Conservation (phyloP, 30 jellyfish, hydroid and myxozoan species). For the Aurelia sp. region DNA sequence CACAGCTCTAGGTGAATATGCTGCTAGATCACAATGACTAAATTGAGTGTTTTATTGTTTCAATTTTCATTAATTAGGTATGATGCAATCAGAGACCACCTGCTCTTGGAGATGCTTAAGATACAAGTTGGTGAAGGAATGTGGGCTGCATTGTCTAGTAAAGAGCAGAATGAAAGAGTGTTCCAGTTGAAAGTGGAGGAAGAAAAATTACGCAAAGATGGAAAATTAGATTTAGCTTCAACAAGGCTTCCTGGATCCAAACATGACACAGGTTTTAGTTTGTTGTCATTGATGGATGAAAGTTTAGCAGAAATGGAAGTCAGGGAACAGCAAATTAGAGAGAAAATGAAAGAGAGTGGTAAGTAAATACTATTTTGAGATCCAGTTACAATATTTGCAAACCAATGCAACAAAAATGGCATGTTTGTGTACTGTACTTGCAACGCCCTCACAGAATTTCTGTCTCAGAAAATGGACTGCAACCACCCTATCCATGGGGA, state of each 20-base stretch:
- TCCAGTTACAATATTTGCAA: no score
- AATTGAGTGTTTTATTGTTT: no score
- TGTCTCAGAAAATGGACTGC: no score
- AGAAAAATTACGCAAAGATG: constrained; percentile 81
- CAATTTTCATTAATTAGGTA: constrained; percentile 52
- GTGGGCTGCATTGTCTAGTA: constrained; percentile 90
- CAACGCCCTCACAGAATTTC: no score
- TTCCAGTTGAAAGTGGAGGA: constrained; percentile 80
- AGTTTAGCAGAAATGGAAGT: constrained; percentile 70
- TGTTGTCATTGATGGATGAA: constrained; percentile 82
- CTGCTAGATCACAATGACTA: no score
- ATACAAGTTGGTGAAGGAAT: constrained; percentile 90
- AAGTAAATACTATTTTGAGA: neutral
- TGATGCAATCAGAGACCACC: constrained; percentile 75
- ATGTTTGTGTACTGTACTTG: no score
- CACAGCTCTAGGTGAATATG: no score
- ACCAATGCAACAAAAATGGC: no score
- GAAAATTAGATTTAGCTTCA: constrained; percentile 68
- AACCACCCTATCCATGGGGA: no score
- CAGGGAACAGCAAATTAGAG: constrained; percentile 60
- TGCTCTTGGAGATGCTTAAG: constrained; percentile 83
- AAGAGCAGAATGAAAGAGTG: constrained; percentile 86
- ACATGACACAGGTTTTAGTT: constrained; percentile 32
- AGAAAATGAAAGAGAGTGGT: constrained; percentile 84
- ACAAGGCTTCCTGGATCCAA: constrained; percentile 82